Base-by-base conservation (phyloP, 2,888 invertebrate species). In the Lepas anatifera region DNA sequence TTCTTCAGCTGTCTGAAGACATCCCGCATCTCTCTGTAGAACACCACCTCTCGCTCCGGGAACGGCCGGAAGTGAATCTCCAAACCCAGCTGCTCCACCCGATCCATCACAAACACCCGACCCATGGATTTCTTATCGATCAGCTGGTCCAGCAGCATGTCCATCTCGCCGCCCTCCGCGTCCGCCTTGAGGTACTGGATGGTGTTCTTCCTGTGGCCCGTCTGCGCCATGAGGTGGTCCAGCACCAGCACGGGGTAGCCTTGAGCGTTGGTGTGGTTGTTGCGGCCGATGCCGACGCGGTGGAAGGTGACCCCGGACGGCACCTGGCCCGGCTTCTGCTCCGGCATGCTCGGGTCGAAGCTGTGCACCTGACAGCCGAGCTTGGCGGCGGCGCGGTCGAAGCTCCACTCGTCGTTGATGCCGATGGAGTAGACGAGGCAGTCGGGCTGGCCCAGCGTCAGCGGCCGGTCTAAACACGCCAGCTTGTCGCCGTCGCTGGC, bases 101-200 rank as follows among this genome's bases (percentile, higher is more conserved):
- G 32, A n/a, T 63, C 63, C 35, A 63, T 32, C 32, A 32, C 32
- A 22, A 35, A 32, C 35, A 32, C 35, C 35, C 63, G 63, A 18
- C 13, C 8, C 35, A 22, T 35, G 8, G 7, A 6, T 35, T 32
- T 32, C 8, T 6, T 13, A 22, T 35, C 35, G 35, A 63, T n/a
- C 35, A 35, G 32, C 63, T 63, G 63, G 63, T 63, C 63, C 18
- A 63, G 16, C 22, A 63, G 22, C 63, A 63, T 63, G 63, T 63
- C 63, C 63, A 63, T 32, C 63, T 63, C 63, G 63, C 63, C 63
- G 22, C 63, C 63, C 63, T 63, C 63, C 35, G 63, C 63, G 63
- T 63, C 63, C 22, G 35, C 63, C 63, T 63, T 63, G 22, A 63
- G 35, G 63, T 63, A 63, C 35, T 32, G 35, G 35, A 63, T 35